Percentiles rank a stretch among this genome's conserved stretches.
These are phyloP conservation scores for Ochotona curzoniae DNA, from an alignment of 2,113 vertebrate genomes.

Conservation along the genomic window DNA sequence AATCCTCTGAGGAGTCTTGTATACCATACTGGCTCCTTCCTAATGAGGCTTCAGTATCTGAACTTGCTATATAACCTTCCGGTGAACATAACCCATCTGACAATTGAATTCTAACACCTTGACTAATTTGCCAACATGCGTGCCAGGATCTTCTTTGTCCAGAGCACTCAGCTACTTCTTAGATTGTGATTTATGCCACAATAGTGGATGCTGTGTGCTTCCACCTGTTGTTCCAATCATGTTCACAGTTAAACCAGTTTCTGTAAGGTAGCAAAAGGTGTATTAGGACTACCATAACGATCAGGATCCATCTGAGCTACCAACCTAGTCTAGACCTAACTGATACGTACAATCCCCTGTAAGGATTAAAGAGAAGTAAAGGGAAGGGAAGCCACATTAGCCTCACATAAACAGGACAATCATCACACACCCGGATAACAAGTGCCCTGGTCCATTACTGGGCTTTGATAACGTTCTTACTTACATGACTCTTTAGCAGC, in stretches of 20 bases:
- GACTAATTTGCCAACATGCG: not conserved
- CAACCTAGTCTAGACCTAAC: not conserved
- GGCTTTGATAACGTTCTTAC: not conserved
- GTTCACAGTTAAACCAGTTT: not conserved
- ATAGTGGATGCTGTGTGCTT: not conserved
- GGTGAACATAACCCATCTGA: not conserved
- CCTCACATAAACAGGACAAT: not conserved
- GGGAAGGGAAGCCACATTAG: not conserved
- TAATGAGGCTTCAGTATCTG: not conserved
- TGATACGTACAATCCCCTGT: not conserved
- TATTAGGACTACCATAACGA: not conserved
- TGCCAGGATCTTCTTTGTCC: not conserved
- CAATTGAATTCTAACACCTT: not conserved
- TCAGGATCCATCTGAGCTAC: not conserved
- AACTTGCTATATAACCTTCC: not conserved
- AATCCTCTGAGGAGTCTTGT: not conserved
- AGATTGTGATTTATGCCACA: not conserved
- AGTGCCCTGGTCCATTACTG: not conserved
- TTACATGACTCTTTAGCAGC: not conserved
- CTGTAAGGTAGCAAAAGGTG: not conserved
- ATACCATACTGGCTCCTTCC: not conserved
- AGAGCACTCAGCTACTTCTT: not conserved
- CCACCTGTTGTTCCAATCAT: not conserved
- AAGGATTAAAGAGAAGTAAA: not conserved
- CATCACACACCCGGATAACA: fast-evolving